These are phyloP conservation scores for Patella pellucida DNA, from an alignment of 2,888 invertebrate species.

Conservation along the genomic window DNA sequence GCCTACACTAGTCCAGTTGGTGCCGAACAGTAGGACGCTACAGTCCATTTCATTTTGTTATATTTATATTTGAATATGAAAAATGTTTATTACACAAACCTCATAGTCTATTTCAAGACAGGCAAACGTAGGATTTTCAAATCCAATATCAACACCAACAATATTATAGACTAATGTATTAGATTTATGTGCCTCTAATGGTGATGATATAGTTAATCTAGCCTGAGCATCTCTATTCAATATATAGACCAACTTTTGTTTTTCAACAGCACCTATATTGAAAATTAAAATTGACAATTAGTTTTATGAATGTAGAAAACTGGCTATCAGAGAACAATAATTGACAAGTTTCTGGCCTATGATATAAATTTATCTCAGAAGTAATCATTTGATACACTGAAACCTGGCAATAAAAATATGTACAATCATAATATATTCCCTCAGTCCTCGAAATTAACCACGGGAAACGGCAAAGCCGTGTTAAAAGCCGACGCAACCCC, in stretches of 20 bases:
- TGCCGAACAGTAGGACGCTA: no score
- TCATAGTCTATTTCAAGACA: slow-evolving; percentile 99
- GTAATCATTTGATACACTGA: no score
- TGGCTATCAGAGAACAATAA: neutral
- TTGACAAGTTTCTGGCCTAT: neutral
- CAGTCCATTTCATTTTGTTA: no score
- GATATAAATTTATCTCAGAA: no score
- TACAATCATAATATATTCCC: no score
- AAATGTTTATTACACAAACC: slow-evolving; percentile 67
- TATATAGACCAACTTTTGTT: slow-evolving; percentile 98
- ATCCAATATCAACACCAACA: slow-evolving; percentile 97
- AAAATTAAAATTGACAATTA: neutral
- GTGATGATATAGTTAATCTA: slow-evolving; percentile 96
- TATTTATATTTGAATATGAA: no score
- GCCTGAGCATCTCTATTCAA: slow-evolving; percentile 98
- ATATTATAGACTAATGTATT: slow-evolving; percentile 98
- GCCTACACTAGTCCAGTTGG: no score
- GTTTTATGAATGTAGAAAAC: neutral
- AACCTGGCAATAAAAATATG: no score
- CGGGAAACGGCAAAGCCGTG: no score
- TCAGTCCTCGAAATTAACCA: no score
- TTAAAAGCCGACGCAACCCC: no score
- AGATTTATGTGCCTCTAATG: slow-evolving; percentile 98
- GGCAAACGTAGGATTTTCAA: slow-evolving; percentile 99
- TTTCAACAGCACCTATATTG: slow-evolving; percentile 89